Evolutionary conservation across 2,113 vertebrate genomes (phyloP), one percentile per base, ranked within the genome.

Genomic region (Corythornis vintsioides): DNA sequence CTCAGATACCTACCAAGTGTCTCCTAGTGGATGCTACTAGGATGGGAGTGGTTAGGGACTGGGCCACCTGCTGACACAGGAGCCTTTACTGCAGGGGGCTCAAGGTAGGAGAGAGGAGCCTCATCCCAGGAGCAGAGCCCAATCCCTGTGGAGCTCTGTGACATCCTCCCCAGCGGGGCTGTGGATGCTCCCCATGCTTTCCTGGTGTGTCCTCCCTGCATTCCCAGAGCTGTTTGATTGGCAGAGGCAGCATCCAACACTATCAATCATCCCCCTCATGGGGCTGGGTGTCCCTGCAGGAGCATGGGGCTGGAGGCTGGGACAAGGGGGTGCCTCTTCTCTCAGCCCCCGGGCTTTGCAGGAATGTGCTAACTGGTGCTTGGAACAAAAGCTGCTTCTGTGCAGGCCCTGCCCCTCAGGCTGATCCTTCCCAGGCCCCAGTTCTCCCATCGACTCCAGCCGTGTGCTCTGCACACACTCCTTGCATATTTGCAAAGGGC

Each of bases 321-420:
- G 94, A 95, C 96, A 96, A 97, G 85, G 69, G 63, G 33, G 38
- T 75, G 86, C 92, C 96, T 83, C 96, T 94, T 86, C 86, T 76
- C 92, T 55, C 19, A 53, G 59, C 88, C 60, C 82, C 73, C 16
- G 64, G 95, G 92, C 96, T 97, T 76, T 43, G n/a, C 66, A 92
- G 97, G 97, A 98, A 98, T 97, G 97, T 10, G 4, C 38, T 93
- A 96, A 96, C 91, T 95, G 94, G 96, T 47, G 38, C 75, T 35
- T 35, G 71, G 83, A 96, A 97, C 98, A 98, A 97, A 96, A 97
- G 96, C 8, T 8, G 74, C 90, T 96, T 97, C 72, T 96, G 74
- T 56, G 78, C 7, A 55, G 77, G 89, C 64, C 26, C 69, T 21
- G 71, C 40, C 18, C 29, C 93, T 61, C 4, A 53, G 26, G 28